Evolutionary conservation across 2,113 vertebrate species (phyloP), one percentile per base, ranked within the genome.

Genomic region (Acinonyx jubatus): DNA sequence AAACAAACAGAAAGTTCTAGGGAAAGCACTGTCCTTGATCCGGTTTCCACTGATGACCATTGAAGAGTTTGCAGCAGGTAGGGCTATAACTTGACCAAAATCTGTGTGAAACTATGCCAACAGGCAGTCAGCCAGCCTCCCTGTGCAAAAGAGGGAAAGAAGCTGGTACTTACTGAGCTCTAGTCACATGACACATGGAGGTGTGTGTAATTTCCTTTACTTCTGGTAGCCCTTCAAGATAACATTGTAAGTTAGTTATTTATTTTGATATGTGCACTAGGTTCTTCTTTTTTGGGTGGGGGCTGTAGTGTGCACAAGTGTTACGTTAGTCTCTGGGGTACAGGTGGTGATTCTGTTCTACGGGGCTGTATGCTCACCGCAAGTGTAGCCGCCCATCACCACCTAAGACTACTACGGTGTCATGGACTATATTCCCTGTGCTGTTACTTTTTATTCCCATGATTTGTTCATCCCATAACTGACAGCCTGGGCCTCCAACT

Each of bases 31-130:
- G 73, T 99, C 99, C 1, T 99, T 99, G 97, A 99, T 99, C 89
- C 99, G 99, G 71, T 99, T 99, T 96, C 99, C 99, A 0, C 98
- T 99, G 97, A 99, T 99, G 99, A 99, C 99, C 31, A 99, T 99
- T 73, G 99, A 99, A 96, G 99, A 99, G 96, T 99, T 99, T 97
- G 99, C 99, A 91, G 99, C 99, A 95, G 99, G 99, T 99, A 98
- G 98, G 96, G 2, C 18, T 55, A 1, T 25, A 19, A 66, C n/a
- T 10, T 86, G 61, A 63, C 63, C n/a, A 48, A 36, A 73, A 50
- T 71, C 68, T 61, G 4, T 61, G 63, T 52, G 19, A 31, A 76
- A n/a, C 29, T 18, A 21, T 61, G 57, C 57, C 57, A 0, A 6
- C 31, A 16, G 57, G 69, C 61, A 48, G 87, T 19, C 52, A 3